Base-by-base conservation (phyloP, 2,797 vertebrate genomes). In the Lacerta viridis region DNA sequence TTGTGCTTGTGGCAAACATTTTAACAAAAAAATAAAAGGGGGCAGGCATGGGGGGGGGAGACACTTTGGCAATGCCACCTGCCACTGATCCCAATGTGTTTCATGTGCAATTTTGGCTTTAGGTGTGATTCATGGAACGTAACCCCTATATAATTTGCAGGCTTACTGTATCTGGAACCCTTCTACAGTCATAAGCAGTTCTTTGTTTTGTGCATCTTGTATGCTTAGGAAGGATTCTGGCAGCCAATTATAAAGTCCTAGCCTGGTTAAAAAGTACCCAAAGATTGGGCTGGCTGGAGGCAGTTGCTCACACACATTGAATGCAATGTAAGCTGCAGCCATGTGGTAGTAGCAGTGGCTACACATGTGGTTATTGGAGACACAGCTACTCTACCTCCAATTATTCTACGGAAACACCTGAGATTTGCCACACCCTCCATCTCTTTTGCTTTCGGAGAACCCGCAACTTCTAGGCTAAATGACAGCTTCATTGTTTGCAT, bases 381-480 rank as follows among this genome's bases (percentile, higher is more conserved):
- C 39, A 20, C 43, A 66, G 4, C 25, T 89, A 20, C 25, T 5
- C 17, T 81, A 18, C 79, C 39, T n/a, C 81, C 1, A 18, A 27
- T 74, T 59, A 64, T 68, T 25, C 55, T 74, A 1, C 23, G 29
- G 61, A 43, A 39, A 71, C n/a, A 83, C 33, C 36, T 88, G 75
- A 68, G 2, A 86, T 68, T 25, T 55, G 85, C n/a, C 76, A 80
- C 43, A 55, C 23, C 20, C 77, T 80, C 33, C 15, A 39, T 77
- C 46, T n/a, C 66, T 43, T 84, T 80, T 43, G 66, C 33, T 79
- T 72, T 33, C 18, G 61, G 17, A 18, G 33, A 89, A 66, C 23
- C 41, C 68, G 7, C 20, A 83, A 41, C 13, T 79, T 84, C 74
- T 66, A 87, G 11, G n/a, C 86, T n/a, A 85, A 89, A 93, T 75